Evolutionary conservation across 2,113 vertebrate genomes (phyloP).

Genomic region (Pseudonaja textilis): DNA sequence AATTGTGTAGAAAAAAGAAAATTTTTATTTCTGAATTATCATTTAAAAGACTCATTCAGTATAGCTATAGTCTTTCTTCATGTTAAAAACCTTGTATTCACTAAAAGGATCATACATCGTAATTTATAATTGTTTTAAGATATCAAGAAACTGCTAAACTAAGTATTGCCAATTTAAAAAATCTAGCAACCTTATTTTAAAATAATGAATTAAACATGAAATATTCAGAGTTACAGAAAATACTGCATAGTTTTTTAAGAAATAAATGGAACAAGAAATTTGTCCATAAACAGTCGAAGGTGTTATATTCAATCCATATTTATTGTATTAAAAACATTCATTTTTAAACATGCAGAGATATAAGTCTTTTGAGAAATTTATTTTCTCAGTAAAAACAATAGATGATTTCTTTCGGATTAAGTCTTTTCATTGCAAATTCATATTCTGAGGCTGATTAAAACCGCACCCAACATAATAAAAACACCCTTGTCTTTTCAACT

Average conservation of each 20-base stretch:
- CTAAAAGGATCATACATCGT: conserved; percentile 58
- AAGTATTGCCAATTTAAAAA: background rate
- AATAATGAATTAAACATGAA: background rate
- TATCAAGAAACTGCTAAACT: conserved; percentile 26
- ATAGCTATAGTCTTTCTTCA: conserved; percentile 50
- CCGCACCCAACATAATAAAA: conserved; percentile 51
- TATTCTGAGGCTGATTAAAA: conserved; percentile 53
- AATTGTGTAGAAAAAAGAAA: conserved; percentile 28
- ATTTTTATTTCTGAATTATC: conserved; percentile 47
- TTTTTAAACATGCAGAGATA: conserved; percentile 26
- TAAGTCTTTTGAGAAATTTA: conserved; percentile 44
- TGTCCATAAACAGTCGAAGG: conserved; percentile 11
- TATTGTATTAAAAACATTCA: conserved; percentile 39
- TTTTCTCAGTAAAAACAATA: conserved; percentile 32
- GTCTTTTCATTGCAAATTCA: conserved; percentile 38
- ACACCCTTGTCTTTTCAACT: conserved; percentile 49
- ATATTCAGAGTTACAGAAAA: background rate
- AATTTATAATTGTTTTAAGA: conserved; percentile 63
- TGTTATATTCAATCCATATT: conserved; percentile 17
- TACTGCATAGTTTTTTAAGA: background rate
- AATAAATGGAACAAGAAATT: background rate
- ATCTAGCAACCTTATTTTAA: conserved; percentile 17
- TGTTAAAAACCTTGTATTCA: conserved; percentile 52
- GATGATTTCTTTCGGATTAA: conserved; percentile 28
- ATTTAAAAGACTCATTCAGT: conserved; percentile 50